These are phyloP conservation scores for Philereme vetulata DNA, from an alignment of 2,888 invertebrate species.

Conservation along the genomic window DNA sequence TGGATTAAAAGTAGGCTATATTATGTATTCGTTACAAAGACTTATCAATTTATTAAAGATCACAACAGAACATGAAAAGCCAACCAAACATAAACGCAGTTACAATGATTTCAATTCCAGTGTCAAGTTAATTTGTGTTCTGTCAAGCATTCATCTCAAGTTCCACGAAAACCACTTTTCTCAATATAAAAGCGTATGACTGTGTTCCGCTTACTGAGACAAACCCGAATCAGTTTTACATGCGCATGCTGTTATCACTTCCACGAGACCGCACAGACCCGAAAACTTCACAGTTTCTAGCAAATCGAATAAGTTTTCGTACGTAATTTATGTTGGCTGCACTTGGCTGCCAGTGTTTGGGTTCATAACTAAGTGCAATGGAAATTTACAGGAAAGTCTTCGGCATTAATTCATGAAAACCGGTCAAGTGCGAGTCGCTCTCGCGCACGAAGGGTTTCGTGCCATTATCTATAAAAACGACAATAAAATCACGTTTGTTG, in stretches of 20 bases:
- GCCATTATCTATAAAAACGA: too few relatives aligned
- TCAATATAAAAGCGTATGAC: neutral
- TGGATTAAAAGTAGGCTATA: too few relatives aligned
- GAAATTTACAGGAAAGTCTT: conserved; percentile 14
- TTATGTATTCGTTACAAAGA: too few relatives aligned
- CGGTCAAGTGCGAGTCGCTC: too few relatives aligned
- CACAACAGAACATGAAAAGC: too few relatives aligned
- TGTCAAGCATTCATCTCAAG: neutral
- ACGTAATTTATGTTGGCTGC: conserved; percentile 29
- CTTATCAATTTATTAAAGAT: too few relatives aligned
- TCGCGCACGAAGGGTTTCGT: too few relatives aligned
- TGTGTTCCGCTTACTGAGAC: conserved; percentile 9
- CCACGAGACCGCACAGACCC: conserved; percentile 26
- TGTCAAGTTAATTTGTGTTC: neutral
- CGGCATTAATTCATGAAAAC: conserved; percentile 5
- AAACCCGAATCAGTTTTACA: conserved; percentile 6
- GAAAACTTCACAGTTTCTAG: conserved; percentile 21
- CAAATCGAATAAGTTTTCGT: conserved; percentile 29
- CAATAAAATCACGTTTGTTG: too few relatives aligned
- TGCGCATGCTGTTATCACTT: conserved; percentile 30
- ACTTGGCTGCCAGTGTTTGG: conserved; percentile 18
- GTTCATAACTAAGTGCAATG: conserved; percentile 16
- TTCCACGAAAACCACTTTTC: neutral
- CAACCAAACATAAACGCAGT: too few relatives aligned
- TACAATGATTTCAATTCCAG: too few relatives aligned